Evolutionary conservation across 1,140 invertebrate genomes (phyloP), one percentile per base, ranked within the genome.

Genomic region (Acromyrmex echinatior): DNA sequence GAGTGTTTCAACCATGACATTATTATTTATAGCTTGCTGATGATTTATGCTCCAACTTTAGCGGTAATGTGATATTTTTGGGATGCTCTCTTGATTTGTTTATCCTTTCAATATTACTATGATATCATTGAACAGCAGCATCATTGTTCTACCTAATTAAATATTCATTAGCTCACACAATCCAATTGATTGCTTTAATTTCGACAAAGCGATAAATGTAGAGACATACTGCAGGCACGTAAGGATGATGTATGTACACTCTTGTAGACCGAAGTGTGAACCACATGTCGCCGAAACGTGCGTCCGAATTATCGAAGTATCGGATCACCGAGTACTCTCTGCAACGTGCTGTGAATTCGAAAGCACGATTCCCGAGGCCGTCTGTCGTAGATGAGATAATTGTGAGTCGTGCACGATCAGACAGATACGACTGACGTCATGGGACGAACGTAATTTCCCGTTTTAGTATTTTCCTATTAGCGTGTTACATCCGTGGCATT

Each of bases 401-500:
- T 87, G 88, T 85, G 77, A 81, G 58, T 12, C 56, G 62, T 35
- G 58, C 81, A 73, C 78, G 88, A 90, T 89, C 85, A 71, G 51
- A 28, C 73, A 56, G 71, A 88, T 80, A 82, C 56, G 62, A 60
- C 77, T 63, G 87, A 89, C 85, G 68, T 90, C 66, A 70, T 73
- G 58, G 70, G 77, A 73, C 63, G 86, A 79, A 39, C 73, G 89
- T 90, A 91, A 91, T 90, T 91, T 91, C 90, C 89, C 86, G 90
- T 88, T 91, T 91, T 87, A 91, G 56, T 76, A 88, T 91, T 91
- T 91, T 91, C 87, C 90, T 84, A 91, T 91, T 91, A 91, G 73
- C 89, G 65, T 35, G 51, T 60, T 74, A 86, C 51, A 74, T 62
- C 56, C 39, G 28, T 18, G 12, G 49, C 53, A 53, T 63, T 76